Percentiles rank a stretch among this genome's conserved stretches.
These are phyloP conservation scores for Homarus gammarus DNA, from an alignment of 2,888 invertebrate genomes.

Conservation along the genomic window DNA sequence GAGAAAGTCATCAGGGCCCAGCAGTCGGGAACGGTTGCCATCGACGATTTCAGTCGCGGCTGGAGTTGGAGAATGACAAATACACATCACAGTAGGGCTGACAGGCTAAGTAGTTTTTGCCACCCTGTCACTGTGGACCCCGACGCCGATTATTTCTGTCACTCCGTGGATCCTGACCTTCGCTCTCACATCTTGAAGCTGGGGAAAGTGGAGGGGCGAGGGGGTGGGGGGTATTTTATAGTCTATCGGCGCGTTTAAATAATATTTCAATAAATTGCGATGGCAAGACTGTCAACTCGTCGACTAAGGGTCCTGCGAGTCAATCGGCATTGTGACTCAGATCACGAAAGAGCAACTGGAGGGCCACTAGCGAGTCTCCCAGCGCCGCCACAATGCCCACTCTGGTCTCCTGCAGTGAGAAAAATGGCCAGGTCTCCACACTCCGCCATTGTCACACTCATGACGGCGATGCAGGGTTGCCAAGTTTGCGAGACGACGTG, in stretches of 20 bases:
- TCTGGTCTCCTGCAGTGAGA: conserved; percentile 56
- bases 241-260: background rate
- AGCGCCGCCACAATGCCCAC: conserved; percentile 40
- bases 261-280: conserved; percentile 17
- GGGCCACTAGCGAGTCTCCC: conserved; percentile 12
- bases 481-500: conserved; percentile 17
- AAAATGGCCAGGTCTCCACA: conserved; percentile 55
- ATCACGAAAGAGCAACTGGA: conserved; percentile 43
- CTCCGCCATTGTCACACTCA: conserved; percentile 59
- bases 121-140: background rate
- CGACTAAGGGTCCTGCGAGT: background rate
- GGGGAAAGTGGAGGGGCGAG: background rate
- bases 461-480: conserved; percentile 25
- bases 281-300: conserved; percentile 8
- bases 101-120: conserved; percentile 33
- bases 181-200: background rate
- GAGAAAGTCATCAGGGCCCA: conserved; percentile 32
- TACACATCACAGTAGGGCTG: conserved; percentile 30
- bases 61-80: conserved; percentile 43
- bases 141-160: conserved; percentile 19
- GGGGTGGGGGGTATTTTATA: background rate
- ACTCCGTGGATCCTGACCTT: conserved; percentile 21
- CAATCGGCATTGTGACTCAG: conserved; percentile 13
- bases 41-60: conserved; percentile 3
- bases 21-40: conserved; percentile 7